Evolutionary conservation across 2,888 invertebrate genomes (phyloP).

Genomic region (Pachydiplax longipennis): DNA sequence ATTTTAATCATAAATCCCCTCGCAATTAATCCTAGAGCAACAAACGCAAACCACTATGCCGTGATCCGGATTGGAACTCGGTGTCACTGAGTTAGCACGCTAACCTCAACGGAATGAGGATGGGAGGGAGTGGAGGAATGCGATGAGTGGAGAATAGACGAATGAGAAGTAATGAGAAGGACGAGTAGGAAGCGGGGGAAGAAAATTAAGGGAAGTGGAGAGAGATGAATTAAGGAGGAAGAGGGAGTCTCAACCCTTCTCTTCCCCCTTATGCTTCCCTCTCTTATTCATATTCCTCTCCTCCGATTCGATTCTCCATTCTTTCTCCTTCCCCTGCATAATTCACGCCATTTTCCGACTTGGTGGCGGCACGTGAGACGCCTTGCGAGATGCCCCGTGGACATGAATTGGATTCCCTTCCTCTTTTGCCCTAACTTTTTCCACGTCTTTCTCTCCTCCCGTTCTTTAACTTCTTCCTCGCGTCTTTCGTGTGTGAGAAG

Average conservation of each 20-base stretch:
- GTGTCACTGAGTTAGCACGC: too few species aligned
- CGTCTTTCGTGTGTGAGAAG: not conserved
- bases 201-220: too few species aligned
- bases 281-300: not conserved
- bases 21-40: too few species aligned
- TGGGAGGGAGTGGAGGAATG: too few species aligned
- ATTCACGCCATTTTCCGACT: slow-evolving; percentile 15
- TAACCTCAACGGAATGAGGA: too few species aligned
- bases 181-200: not conserved
- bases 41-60: too few species aligned
- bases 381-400: slow-evolving; percentile 6
- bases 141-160: too few species aligned
- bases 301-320: not conserved
- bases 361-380: slow-evolving; percentile 2
- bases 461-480: not conserved
- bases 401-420: not conserved
- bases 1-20: too few species aligned
- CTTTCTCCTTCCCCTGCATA: slow-evolving; percentile 17
- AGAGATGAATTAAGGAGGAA: too few species aligned
- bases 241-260: not conserved
- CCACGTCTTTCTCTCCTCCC: not conserved
- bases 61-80: too few species aligned
- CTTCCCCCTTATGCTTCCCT: not conserved
- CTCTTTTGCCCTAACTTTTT: not conserved
- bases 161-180: too few species aligned